These are phyloP conservation scores for Chlorops oryzae DNA, from an alignment of 1,140 invertebrate species.

Conservation along the genomic window DNA sequence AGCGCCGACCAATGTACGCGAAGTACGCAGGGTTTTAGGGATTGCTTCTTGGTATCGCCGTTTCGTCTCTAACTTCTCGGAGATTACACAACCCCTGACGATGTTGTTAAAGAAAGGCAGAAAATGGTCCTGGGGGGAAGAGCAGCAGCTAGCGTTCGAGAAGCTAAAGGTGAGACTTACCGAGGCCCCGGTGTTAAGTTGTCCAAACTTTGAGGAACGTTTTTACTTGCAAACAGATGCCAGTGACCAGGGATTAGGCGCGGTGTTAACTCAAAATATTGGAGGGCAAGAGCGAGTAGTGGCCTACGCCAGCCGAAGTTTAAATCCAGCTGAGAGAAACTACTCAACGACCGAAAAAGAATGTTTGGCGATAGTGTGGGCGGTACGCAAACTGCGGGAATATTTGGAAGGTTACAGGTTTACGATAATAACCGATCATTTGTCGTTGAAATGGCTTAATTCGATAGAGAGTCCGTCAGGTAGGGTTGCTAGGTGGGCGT, in stretches of 20 bases:
- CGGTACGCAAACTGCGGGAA: constrained; percentile 4
- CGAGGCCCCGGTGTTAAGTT: constrained; percentile 4
- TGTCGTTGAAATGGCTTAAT: too few relatives aligned
- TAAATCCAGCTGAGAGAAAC: constrained; percentile 7
- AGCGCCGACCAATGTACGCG: constrained; percentile 1
- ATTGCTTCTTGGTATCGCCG: constrained; percentile 9
- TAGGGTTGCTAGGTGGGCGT: not conserved
- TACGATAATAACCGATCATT: not conserved
- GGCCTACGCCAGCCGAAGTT: constrained; percentile 5
- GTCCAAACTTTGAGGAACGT: constrained; percentile 5
- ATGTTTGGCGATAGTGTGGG: constrained; percentile 8
- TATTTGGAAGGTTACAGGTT: constrained; percentile 6
- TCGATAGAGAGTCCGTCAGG: too few relatives aligned
- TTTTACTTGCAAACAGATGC: constrained; percentile 19
- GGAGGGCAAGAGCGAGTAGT: constrained; percentile 11
- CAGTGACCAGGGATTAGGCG: constrained; percentile 25
- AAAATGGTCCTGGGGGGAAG: not conserved
- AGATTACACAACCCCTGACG: not conserved
- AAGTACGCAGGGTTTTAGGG: constrained; percentile 1
- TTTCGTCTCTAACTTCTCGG: constrained; percentile 1
- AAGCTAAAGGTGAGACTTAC: not conserved
- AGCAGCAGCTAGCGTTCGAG: constrained; percentile 3
- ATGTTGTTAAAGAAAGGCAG: not conserved
- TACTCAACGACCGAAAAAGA: constrained; percentile 7
- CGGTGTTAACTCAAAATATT: constrained; percentile 22